phyloP scores from a whole-genome alignment of 2,888 invertebrate species.

The Maniola hyperantus region DNA sequence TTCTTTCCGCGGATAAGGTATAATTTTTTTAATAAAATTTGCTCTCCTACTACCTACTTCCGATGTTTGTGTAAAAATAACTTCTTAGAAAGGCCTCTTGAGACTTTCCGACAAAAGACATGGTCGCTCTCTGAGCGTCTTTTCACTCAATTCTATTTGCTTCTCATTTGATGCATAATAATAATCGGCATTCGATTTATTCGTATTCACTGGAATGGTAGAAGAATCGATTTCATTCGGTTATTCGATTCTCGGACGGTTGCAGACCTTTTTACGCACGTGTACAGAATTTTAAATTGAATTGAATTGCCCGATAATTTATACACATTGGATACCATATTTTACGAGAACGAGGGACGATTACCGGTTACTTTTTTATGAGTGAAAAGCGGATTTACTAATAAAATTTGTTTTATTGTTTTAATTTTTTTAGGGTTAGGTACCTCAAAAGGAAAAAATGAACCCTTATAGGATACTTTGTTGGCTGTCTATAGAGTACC shows the following conservation, averaged over 20 bases:
- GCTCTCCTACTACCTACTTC: too few species aligned
- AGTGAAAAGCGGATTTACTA: not conserved
- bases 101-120: not conserved
- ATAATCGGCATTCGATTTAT: conserved; percentile 67
- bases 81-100: not conserved
- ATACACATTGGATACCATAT: conserved; percentile 14
- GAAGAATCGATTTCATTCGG: conserved; percentile 32
- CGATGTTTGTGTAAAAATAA: too few species aligned
- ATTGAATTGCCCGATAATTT: conserved; percentile 32
- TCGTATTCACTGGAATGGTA: conserved; percentile 55
- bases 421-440: too few species aligned
- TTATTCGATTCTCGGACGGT: conserved; percentile 44
- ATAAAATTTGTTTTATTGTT: not conserved
- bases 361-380: not conserved
- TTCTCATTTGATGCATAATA: conserved; percentile 61
- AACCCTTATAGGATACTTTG: too few species aligned
- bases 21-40: too few species aligned
- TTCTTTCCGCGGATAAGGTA: too few species aligned
- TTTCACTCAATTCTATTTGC: conserved; percentile 37
- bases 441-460: too few species aligned
- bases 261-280: conserved; percentile 62
- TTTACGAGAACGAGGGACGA: not conserved
- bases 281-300: conserved; percentile 53
- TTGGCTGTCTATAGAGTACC: too few species aligned
- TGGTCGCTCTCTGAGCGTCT: conserved; percentile 7